Conservation (phyloP, 2,113 vertebrate species). For the Sula dactylatra region DNA sequence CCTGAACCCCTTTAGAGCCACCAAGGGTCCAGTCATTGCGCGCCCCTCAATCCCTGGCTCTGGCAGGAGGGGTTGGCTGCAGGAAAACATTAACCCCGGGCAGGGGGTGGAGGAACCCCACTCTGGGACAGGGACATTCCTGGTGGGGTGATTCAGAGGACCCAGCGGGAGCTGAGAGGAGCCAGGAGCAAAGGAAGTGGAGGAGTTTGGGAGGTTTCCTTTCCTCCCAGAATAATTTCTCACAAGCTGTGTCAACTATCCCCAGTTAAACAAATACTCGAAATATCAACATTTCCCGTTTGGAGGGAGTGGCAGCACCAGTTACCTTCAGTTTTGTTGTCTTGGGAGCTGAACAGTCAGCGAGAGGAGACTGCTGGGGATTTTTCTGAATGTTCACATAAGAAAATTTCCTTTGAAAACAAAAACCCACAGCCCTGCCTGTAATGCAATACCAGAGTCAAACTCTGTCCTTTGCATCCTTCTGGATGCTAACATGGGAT, state of each 20-base stretch:
- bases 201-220: constrained; percentile 1
- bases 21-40: fast-evolving
- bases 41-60: fast-evolving
- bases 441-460: not conserved
- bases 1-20: not conserved
- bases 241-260: constrained; percentile 74
- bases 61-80: not conserved
- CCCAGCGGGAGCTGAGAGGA: not conserved
- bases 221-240: constrained; percentile 38
- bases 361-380: not conserved
- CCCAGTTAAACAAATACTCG: constrained; percentile 56
- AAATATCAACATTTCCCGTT: constrained; percentile 41
- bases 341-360: constrained; percentile 13
- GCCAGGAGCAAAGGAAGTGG: not conserved
- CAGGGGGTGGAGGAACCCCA: not conserved
- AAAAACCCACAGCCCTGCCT: not conserved
- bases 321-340: constrained; percentile 15
- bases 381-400: not conserved
- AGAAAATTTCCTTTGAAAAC: constrained; percentile 21
- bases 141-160: not conserved
- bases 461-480: not conserved
- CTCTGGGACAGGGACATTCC: not conserved
- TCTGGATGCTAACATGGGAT: not conserved
- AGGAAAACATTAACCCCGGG: not conserved
- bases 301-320: not conserved